Evolutionary conservation across 2,888 invertebrate genomes (phyloP).

Genomic region (Dicranocentrus wangi): DNA sequence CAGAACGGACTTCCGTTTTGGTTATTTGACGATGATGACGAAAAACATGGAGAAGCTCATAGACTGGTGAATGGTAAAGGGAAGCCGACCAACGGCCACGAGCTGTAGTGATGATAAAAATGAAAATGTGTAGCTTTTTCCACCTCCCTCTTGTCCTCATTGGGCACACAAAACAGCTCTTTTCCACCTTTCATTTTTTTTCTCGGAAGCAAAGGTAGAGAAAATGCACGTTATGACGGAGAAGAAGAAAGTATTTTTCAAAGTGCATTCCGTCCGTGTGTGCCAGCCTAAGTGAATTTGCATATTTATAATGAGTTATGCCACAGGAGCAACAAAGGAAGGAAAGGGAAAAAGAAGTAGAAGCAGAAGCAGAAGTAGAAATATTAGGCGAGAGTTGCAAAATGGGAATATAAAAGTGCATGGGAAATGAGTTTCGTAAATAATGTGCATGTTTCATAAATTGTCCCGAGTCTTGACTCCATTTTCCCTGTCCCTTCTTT

Average conservation of each 20-base stretch:
- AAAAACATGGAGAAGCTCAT: slow-evolving; percentile 34
- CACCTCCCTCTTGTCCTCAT: neutral
- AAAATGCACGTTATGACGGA: too few species aligned
- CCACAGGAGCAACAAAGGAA: slow-evolving; percentile 24
- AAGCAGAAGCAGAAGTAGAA: slow-evolving; percentile 27
- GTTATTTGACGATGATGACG: slow-evolving; percentile 13
- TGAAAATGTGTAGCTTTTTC: slow-evolving; percentile 39
- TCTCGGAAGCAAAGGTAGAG: neutral
- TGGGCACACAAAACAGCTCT: neutral
- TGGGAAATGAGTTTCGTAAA: slow-evolving; percentile 51
- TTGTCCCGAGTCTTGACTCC: slow-evolving; percentile 22
- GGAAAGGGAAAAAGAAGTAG: slow-evolving; percentile 32
- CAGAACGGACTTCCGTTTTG: slow-evolving; percentile 49
- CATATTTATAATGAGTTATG: slow-evolving; percentile 60
- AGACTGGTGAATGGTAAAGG: slow-evolving; percentile 30
- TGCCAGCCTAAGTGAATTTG: slow-evolving; percentile 48
- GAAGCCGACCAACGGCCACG: neutral
- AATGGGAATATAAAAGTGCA: slow-evolving; percentile 55
- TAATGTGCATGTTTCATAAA: slow-evolving; percentile 25
- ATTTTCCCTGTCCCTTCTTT: neutral
- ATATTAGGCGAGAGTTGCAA: slow-evolving; percentile 31
- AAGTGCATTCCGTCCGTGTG: neutral
- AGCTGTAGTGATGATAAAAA: neutral
- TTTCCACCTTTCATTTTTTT: slow-evolving; percentile 31
- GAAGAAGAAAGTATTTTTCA: too few species aligned